A percentile compares a stretch with the other conserved stretches of the same genome.
Conservation (phyloP, 2,113 vertebrate genomes). For the Catharus bicknelli region DNA sequence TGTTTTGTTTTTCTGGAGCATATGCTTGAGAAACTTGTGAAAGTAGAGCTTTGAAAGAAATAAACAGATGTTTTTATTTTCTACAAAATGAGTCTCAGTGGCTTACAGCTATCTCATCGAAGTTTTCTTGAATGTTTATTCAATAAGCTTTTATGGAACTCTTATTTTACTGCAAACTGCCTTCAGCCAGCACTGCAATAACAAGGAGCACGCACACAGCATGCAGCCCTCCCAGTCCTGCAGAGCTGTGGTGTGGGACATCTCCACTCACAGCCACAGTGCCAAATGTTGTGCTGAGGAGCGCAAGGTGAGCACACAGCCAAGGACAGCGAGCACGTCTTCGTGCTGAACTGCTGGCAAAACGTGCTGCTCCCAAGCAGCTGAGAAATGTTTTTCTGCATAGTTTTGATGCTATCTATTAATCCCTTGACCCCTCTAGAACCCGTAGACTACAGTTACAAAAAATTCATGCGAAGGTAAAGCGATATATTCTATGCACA, state of each 20-base stretch:
- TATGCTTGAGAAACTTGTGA: not conserved
- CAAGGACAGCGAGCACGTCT: not conserved
- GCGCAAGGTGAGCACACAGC: not conserved
- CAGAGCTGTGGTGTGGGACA: not conserved
- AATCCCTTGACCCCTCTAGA: not conserved
- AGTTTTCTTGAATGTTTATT: not conserved
- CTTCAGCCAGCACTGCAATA: not conserved
- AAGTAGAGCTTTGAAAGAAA: not conserved
- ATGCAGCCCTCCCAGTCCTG: not conserved
- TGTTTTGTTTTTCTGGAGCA: not conserved
- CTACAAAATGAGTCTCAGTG: not conserved
- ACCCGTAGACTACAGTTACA: not conserved
- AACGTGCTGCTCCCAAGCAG: not conserved
- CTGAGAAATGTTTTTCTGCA: not conserved
- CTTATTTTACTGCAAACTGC: not conserved
- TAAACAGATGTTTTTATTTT: not conserved
- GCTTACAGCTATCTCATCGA: not conserved
- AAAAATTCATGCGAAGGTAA: not conserved
- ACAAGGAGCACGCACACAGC: fast-evolving
- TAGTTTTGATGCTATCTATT: not conserved
- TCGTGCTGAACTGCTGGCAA: not conserved
- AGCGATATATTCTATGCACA: not conserved
- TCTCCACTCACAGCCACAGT: not conserved
- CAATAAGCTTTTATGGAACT: not conserved
- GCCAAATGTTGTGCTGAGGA: not conserved